A percentile compares a stretch with the other conserved stretches of the same genome.
Evolutionary conservation across 2,797 vertebrate genomes (phyloP).

Genomic region (Enoplosus armatus): DNA sequence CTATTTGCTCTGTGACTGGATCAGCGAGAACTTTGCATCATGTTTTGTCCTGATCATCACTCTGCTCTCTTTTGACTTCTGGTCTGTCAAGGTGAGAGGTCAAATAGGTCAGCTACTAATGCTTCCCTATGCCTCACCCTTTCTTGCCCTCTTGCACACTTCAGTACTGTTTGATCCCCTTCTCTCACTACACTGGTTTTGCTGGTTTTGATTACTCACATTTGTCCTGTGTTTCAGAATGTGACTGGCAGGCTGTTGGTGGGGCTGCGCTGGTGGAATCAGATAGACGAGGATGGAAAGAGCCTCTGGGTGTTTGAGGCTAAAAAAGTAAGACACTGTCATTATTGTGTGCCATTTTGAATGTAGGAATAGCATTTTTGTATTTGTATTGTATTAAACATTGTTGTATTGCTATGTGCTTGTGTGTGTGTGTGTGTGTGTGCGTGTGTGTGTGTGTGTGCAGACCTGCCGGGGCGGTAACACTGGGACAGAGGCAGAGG

Average conservation of each 20-base stretch:
- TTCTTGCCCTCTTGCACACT: background rate
- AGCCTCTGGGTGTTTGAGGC: slow-evolving; percentile 93
- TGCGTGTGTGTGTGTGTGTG: slow-evolving; percentile 16
- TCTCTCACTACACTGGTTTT: background rate
- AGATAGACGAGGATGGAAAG: slow-evolving; percentile 91
- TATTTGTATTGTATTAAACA: background rate
- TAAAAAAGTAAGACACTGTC: slow-evolving; percentile 80
- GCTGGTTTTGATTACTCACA: background rate
- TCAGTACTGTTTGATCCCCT: background rate
- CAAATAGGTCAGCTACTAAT: background rate
- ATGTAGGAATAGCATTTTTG: background rate
- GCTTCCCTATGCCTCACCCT: background rate
- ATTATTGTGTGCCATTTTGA: background rate
- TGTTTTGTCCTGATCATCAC: slow-evolving; percentile 89
- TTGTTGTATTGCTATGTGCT: background rate
- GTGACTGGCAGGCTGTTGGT: slow-evolving; percentile 91
- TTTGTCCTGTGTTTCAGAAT: slow-evolving; percentile 80
- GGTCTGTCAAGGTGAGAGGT: slow-evolving; percentile 90
- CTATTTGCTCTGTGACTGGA: slow-evolving; percentile 88
- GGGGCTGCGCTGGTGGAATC: slow-evolving; percentile 93
- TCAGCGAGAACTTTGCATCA: slow-evolving; percentile 88
- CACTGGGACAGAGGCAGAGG: slow-evolving; percentile 86
- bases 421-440: background rate
- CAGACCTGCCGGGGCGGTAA: slow-evolving; percentile 34
- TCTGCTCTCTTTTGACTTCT: slow-evolving; percentile 91